Evolutionary conservation across 2,888 invertebrate genomes (phyloP).

Genomic region (Cistogaster globosa): DNA sequence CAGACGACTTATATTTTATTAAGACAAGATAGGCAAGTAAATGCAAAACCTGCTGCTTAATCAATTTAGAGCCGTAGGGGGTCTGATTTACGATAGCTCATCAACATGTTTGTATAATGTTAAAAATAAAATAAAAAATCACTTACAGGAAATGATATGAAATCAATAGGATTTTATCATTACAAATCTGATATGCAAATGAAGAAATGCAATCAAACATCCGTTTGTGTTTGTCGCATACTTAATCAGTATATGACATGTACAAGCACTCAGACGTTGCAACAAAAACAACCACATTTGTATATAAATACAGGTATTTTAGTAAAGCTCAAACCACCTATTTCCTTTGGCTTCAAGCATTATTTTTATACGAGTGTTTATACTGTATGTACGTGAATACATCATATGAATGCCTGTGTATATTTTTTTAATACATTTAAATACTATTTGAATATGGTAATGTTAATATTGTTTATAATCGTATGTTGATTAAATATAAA

Average conservation of each 20-base stretch:
- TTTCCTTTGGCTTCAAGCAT: not conserved
- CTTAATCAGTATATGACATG: constrained; percentile 24
- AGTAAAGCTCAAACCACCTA: not conserved
- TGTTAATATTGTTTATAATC: too few species aligned
- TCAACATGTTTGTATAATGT: constrained; percentile 22
- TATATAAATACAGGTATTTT: not conserved
- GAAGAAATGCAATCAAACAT: constrained; percentile 56
- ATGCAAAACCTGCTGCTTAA: constrained; percentile 6
- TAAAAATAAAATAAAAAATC: constrained; percentile 11
- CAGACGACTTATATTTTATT: not conserved
- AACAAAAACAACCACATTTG: not conserved
- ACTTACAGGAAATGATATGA: constrained; percentile 59
- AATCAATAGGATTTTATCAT: constrained; percentile 64
- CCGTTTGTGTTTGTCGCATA: constrained; percentile 36
- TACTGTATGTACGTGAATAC: too few species aligned
- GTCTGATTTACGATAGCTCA: constrained; percentile 15
- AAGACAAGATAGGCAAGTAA: constrained; percentile 13
- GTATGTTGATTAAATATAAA: too few species aligned
- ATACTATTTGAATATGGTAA: too few species aligned
- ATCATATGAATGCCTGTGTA: too few species aligned
- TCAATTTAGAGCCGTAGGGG: constrained; percentile 51
- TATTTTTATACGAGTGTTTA: too few species aligned
- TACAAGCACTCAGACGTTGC: not conserved
- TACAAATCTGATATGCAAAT: constrained; percentile 62
- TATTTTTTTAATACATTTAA: too few species aligned